Base-by-base conservation (phyloP, 2,888 invertebrate genomes). In the Tetragonula carbonaria region DNA sequence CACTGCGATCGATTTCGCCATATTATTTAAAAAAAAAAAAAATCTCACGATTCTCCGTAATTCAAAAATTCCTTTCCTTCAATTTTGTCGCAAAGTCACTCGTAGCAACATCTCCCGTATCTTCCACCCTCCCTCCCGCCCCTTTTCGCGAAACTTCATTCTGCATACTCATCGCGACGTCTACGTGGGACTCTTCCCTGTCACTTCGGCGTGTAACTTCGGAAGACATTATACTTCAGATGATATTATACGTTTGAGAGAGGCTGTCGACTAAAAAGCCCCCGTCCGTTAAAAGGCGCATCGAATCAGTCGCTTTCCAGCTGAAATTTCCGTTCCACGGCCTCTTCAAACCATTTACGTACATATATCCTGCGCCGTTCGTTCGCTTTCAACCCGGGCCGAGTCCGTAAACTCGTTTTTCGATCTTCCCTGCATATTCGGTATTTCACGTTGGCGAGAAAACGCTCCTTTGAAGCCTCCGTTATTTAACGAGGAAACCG, bases 151-250 rank as follows among this genome's bases (percentile, higher is more conserved):
- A 65, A 38, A 53, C 18, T 65, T 6, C 33, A 16, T 74, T 33
- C 65, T 11, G 28, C 28, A 18, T 33, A 21, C 4, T 2, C 1
- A 14, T 11, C 28, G 28, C 33, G 8, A 72, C 45, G 45, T 73
- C 28, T 50, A 16, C 14, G 21, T 8, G 21, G 38, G 38, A 0
- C 38, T 13, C 13, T 65, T 65, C 8, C 65, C 23, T 28, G 74
- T 74, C 51, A 33, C 45, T 8, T 11, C 53, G 18, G 23, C 55
- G 45, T n/a, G 23, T 16, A 55, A 55, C 66, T 66, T 75, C 66
- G 55, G 14, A 57, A 75, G 74, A 75, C 74, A 67, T 75, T 75
- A 75, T 55, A 75, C 74, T 67, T 75, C 53, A 67, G 45, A 66
- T 18, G 55, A 67, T 75, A 57, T 75, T 57, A 67, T 6, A 55